These are phyloP conservation scores for Aurelia aurita DNA, from an alignment of 30 jellyfish, hydroid and myxozoan genomes.

Conservation along the genomic window DNA sequence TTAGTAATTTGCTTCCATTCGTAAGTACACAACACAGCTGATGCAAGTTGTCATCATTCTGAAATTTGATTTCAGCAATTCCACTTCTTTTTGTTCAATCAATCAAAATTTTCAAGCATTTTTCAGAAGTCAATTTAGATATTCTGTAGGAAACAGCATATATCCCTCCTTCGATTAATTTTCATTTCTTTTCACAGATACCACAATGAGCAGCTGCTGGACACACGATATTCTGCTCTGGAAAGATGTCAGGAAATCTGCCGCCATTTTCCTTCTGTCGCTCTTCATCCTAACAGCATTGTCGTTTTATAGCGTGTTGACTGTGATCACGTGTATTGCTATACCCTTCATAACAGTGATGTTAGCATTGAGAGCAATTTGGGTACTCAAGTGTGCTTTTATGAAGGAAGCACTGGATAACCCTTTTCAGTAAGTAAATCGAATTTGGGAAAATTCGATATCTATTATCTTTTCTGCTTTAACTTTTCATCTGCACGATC, in stretches of 20 bases:
- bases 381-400: constrained; percentile 75
- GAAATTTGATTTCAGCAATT: too few species aligned
- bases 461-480: not conserved
- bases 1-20: too few species aligned
- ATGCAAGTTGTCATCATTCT: too few species aligned
- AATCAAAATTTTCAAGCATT: too few species aligned
- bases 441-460: not conserved
- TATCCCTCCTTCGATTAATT: too few species aligned
- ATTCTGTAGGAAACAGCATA: too few species aligned
- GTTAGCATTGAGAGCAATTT: constrained; percentile 70
- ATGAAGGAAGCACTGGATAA: constrained; percentile 73
- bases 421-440: constrained; percentile 80
- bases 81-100: too few species aligned
- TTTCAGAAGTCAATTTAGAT: too few species aligned
- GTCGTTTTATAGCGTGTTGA: constrained; percentile 75
- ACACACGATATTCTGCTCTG: constrained; percentile 58
- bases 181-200: not conserved
- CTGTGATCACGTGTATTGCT: constrained; percentile 78
- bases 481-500: too few species aligned
- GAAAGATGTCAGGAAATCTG: constrained; percentile 74
- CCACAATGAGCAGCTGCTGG: constrained; percentile 31
- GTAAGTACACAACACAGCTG: too few species aligned
- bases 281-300: constrained; percentile 76
- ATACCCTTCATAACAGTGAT: constrained; percentile 72
- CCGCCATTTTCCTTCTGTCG: constrained; percentile 43